A percentile compares a stretch with the other conserved stretches of the same genome.
These are phyloP conservation scores for Motacilla tschutschensis DNA, from an alignment of 2,113 vertebrate species.

Conservation along the genomic window DNA sequence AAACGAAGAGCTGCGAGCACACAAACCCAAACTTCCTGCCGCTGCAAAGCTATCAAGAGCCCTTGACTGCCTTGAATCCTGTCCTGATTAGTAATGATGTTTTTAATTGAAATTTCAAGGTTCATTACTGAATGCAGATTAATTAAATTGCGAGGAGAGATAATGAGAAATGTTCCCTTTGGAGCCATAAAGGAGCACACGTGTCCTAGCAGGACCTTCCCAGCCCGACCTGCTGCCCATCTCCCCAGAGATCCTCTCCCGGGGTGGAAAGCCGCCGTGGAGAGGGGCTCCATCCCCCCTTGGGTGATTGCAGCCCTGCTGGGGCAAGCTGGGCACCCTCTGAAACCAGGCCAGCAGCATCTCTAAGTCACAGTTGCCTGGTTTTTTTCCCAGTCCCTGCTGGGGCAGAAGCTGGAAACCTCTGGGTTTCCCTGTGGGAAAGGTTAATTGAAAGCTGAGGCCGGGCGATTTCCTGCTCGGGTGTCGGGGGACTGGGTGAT, in stretches of 20 bases:
- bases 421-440: not conserved
- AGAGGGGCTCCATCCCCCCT: not conserved
- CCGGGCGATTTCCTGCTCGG: not conserved
- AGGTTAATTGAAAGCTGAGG: not conserved
- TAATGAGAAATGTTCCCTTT: slow-evolving; percentile 67
- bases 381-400: not conserved
- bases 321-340: not conserved
- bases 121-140: slow-evolving; percentile 76
- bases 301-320: not conserved
- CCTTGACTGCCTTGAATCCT: not conserved
- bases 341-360: not conserved
- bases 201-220: not conserved
- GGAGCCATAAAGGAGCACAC: slow-evolving; percentile 21
- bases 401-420: not conserved
- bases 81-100: slow-evolving; percentile 61
- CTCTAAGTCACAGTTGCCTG: not conserved
- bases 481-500: accelerated
- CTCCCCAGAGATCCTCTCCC: not conserved
- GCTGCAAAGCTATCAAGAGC: not conserved
- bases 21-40: not conserved
- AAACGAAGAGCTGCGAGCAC: not conserved
- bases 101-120: slow-evolving; percentile 77
- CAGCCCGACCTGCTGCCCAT: not conserved
- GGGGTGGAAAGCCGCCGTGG: too few relatives aligned
- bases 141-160: slow-evolving; percentile 70